Evolutionary conservation across 2,797 vertebrate genomes (phyloP), one percentile per base, ranked within the genome.

Genomic region (Tinamus major): DNA sequence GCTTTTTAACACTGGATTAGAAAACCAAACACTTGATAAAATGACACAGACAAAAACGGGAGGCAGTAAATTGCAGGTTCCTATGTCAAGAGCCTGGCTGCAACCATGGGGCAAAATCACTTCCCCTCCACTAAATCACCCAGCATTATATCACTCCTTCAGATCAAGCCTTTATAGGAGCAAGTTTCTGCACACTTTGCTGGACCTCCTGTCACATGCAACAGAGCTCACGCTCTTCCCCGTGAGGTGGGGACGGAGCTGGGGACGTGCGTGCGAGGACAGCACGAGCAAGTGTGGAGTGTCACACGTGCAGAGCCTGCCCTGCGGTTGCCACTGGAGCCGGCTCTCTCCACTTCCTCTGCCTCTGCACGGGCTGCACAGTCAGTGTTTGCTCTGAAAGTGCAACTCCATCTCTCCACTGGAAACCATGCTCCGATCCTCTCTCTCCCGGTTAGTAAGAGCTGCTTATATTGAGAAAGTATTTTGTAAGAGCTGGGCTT

Each of bases 241-340:
- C 5, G 9, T 18, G 17, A 70, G 17, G 31, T 44, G 59, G 7
- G 33, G 15, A 48, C 4, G 7, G 20, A 70, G 17, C 31, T 62
- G 62, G 9, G 33, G 21, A 51, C 3, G 0, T 0, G 27, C 21
- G 13, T 31, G 68, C 13, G n/a, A 76, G 14, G 33, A 42, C 56
- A 42, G 18, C 7, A 1, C 0, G 4, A 64, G 17, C 1, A 13
- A 26, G 31, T 4, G 18, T 3, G 1, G 4, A 33, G n/a, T 4
- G 56, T 29, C 41, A 27, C 29, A 27, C 37, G 42, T 68, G 20
- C 16, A 39, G n/a, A 56, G 21, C 42, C 24, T 76, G 16, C 3
- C 29, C 21, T 21, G 17, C 2, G 5, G 46, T 42, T 53, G 48
- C 33, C 61, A 8, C 2, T 2, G 20, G 39, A 70, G 37, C 59